Conservation (phyloP, 2,888 invertebrate genomes). For the Morpho achilles region DNA sequence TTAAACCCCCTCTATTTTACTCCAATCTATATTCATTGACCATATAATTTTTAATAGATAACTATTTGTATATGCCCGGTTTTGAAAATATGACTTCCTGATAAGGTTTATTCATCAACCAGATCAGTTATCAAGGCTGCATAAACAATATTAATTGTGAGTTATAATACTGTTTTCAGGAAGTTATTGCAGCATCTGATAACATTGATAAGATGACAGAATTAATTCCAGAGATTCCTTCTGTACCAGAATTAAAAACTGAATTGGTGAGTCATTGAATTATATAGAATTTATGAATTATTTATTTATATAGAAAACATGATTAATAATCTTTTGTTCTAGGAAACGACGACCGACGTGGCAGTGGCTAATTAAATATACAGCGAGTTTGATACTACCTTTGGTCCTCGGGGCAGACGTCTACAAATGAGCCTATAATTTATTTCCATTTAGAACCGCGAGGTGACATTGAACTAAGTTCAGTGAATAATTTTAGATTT, state of each 20-base stretch:
- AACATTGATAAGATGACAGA: slow-evolving; percentile 70
- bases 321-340: slow-evolving; percentile 18
- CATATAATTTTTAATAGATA: too few species aligned
- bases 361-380: slow-evolving; percentile 48
- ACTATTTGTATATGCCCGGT: too few species aligned
- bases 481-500: slow-evolving; percentile 53
- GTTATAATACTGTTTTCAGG: slow-evolving; percentile 45
- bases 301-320: too few species aligned
- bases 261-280: slow-evolving; percentile 49
- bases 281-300: too few species aligned
- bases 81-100: too few species aligned
- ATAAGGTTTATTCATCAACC: too few species aligned
- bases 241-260: slow-evolving; percentile 62
- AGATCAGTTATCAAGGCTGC: too few species aligned
- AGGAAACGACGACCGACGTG: slow-evolving; percentile 56
- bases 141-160: neutral
- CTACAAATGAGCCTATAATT: slow-evolving; percentile 67
- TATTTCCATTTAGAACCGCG: slow-evolving; percentile 64
- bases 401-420: slow-evolving; percentile 44
- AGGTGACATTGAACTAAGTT: slow-evolving; percentile 72
- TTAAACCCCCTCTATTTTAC: too few species aligned
- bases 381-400: slow-evolving; percentile 29
- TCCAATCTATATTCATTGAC: too few species aligned
- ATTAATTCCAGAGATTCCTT: slow-evolving; percentile 64
- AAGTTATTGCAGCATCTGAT: slow-evolving; percentile 51